These are phyloP conservation scores for Drosophila paracracens DNA, from an alignment of 2,888 invertebrate species.

Conservation along the genomic window DNA sequence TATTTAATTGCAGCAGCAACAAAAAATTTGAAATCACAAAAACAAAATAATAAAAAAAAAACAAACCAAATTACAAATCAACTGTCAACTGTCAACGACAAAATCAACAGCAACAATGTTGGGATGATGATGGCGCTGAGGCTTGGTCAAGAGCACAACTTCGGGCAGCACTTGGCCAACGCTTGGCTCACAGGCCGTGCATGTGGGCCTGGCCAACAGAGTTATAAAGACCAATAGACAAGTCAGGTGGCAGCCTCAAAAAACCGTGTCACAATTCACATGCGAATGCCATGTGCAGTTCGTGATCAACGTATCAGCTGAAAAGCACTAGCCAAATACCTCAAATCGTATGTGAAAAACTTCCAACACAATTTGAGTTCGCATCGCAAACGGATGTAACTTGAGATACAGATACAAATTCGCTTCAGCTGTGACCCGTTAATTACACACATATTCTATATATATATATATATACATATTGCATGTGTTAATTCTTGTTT, in stretches of 20 bases:
- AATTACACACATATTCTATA: conserved; percentile 12
- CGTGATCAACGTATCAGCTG: conserved; percentile 52
- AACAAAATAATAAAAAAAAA: conserved; percentile 15
- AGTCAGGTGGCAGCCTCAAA: conserved; percentile 47
- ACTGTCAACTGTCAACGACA: conserved; percentile 46
- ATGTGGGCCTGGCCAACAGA: conserved; percentile 25
- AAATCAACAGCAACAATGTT: conserved; percentile 22
- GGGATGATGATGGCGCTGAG: conserved; percentile 28
- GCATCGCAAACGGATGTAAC: conserved; percentile 24
- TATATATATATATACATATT: conserved; percentile 2
- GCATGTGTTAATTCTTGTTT: not conserved
- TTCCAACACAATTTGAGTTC: conserved; percentile 22
- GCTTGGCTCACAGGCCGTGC: conserved; percentile 4
- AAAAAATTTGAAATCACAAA: conserved; percentile 1
- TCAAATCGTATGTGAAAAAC: conserved; percentile 35
- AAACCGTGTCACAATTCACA: conserved; percentile 66
- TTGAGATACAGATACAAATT: conserved; percentile 30
- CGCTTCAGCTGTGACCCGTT: conserved; percentile 20
- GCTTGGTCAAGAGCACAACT: conserved; percentile 67
- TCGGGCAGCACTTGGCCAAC: conserved; percentile 21
- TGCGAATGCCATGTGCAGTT: conserved; percentile 51
- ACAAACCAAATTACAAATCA: conserved; percentile 55
- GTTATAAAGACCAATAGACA: conserved; percentile 25
- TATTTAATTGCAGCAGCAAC: conserved; percentile 61
- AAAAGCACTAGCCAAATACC: conserved; percentile 45